A percentile compares a stretch with the other conserved stretches of the same genome.
Evolutionary conservation across 2,888 invertebrate species (phyloP).

Genomic region (Ctenicera cuprea): DNA sequence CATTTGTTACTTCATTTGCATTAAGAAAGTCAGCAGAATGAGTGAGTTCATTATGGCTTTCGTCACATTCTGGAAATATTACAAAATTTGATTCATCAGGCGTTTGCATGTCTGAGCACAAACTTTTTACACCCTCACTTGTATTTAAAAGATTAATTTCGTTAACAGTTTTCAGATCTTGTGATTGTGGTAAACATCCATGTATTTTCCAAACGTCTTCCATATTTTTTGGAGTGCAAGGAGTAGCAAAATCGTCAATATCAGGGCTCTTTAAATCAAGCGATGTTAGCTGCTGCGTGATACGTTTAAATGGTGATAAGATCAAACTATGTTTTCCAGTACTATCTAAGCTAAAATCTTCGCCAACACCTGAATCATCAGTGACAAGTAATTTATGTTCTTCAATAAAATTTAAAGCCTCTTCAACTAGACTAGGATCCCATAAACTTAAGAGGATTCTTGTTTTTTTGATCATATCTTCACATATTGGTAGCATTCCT

Average conservation of each 20-base stretch:
- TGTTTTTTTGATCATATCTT: slow-evolving; percentile 86
- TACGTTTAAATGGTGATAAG: slow-evolving; percentile 83
- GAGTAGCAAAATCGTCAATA: slow-evolving; percentile 82
- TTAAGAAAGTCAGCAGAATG: slow-evolving; percentile 42
- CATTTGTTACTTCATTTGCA: slow-evolving; percentile 56
- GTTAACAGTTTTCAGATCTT: slow-evolving; percentile 52
- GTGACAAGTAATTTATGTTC: slow-evolving; percentile 79
- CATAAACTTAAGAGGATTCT: slow-evolving; percentile 87
- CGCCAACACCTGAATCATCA: slow-evolving; percentile 69
- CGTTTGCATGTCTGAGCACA: slow-evolving; percentile 67
- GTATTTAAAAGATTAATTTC: slow-evolving; percentile 66
- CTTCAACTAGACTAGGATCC: slow-evolving; percentile 91
- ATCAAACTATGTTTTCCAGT: slow-evolving; percentile 65
- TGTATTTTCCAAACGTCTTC: slow-evolving; percentile 79
- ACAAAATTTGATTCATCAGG: slow-evolving; percentile 75
- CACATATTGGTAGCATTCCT: slow-evolving; percentile 85
- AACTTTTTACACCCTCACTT: slow-evolving; percentile 68
- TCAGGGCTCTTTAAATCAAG: slow-evolving; percentile 84
- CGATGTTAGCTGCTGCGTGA: slow-evolving; percentile 85
- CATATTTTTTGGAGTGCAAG: slow-evolving; percentile 77
- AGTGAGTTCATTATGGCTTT: slow-evolving; percentile 59
- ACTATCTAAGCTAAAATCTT: slow-evolving; percentile 66
- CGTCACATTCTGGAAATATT: slow-evolving; percentile 76
- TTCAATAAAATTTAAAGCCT: slow-evolving; percentile 88
- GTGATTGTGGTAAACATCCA: slow-evolving; percentile 50